Percentiles rank a stretch among this genome's conserved stretches.
Evolutionary conservation across 2,797 vertebrate species (phyloP).

Genomic region (Schizopygopsis pylzovi): DNA sequence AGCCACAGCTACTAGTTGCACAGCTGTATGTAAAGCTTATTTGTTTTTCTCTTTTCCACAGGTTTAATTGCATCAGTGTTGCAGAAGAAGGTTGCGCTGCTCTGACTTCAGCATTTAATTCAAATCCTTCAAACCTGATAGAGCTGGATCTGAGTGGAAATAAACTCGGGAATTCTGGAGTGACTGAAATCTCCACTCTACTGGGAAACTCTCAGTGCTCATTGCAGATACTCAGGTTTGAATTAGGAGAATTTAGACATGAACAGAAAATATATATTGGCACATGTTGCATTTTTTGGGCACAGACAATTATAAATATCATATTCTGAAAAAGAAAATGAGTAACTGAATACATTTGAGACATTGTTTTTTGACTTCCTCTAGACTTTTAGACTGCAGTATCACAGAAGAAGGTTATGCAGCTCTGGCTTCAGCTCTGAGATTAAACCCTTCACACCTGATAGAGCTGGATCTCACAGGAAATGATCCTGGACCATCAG

Average conservation of each 20-base stretch:
- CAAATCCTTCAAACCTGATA: neutral
- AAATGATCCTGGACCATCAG: conserved; percentile 1
- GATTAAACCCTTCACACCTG: neutral
- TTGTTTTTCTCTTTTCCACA: neutral
- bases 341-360: too few species aligned
- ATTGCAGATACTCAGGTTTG: conserved; percentile 5
- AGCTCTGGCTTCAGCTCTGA: neutral
- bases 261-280: neutral
- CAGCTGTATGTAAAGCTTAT: neutral
- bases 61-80: neutral
- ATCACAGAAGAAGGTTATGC: neutral
- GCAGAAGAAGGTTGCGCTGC: neutral
- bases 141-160: conserved; percentile 7
- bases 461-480: neutral
- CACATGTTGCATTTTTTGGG: neutral
- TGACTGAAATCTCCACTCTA: conserved; percentile 2
- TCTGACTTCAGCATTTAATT: neutral
- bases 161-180: neutral
- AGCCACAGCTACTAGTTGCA: neutral
- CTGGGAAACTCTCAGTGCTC: neutral
- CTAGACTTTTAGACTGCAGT: neutral
- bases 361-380: too few species aligned
- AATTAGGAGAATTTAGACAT: neutral
- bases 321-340: too few species aligned
- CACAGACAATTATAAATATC: too few species aligned